Percentiles rank a stretch among this genome's conserved stretches.
phyloP scores from a whole-genome alignment of 2,888 invertebrate genomes.

The Fragum fragum region DNA sequence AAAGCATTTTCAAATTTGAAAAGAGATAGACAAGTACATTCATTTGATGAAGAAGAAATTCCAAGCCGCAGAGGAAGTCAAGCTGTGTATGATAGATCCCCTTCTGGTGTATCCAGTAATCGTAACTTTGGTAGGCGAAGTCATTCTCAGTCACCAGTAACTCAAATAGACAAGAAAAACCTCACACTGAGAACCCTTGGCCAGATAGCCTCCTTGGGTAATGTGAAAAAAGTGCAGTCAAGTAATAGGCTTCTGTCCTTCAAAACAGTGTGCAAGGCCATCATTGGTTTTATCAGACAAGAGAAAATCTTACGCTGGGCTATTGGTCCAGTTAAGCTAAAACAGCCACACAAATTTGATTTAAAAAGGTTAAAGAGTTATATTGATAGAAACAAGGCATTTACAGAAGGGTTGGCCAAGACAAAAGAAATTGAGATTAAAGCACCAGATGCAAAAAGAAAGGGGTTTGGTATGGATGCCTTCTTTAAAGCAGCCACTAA shows the following conservation, averaged over 20 bases:
- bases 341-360: slow-evolving; percentile 68
- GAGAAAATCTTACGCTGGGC: slow-evolving; percentile 67
- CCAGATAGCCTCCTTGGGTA: background rate
- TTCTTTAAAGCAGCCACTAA: slow-evolving; percentile 29
- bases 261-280: slow-evolving; percentile 66
- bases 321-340: slow-evolving; percentile 65
- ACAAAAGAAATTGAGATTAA: slow-evolving; percentile 63
- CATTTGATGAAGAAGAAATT: slow-evolving; percentile 10
- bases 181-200: slow-evolving; percentile 34
- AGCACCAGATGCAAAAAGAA: slow-evolving; percentile 58
- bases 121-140: slow-evolving; percentile 45
- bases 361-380: slow-evolving; percentile 67
- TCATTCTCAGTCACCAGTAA: slow-evolving; percentile 51
- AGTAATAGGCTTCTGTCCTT: slow-evolving; percentile 61
- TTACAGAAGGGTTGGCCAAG: slow-evolving; percentile 62
- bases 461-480: slow-evolving; percentile 34
- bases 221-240: slow-evolving; percentile 52
- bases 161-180: slow-evolving; percentile 9
- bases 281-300: slow-evolving; percentile 68
- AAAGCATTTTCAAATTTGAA: slow-evolving; percentile 15
- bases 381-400: slow-evolving; percentile 65
- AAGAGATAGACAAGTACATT: background rate
- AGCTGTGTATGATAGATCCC: background rate
- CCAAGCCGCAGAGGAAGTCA: slow-evolving; percentile 18
- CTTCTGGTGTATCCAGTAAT: slow-evolving; percentile 51